A percentile compares a stretch with the other conserved stretches of the same genome.
These are phyloP conservation scores for Zophobas atratus DNA, from an alignment of 1,140 invertebrate species.

Conservation along the genomic window DNA sequence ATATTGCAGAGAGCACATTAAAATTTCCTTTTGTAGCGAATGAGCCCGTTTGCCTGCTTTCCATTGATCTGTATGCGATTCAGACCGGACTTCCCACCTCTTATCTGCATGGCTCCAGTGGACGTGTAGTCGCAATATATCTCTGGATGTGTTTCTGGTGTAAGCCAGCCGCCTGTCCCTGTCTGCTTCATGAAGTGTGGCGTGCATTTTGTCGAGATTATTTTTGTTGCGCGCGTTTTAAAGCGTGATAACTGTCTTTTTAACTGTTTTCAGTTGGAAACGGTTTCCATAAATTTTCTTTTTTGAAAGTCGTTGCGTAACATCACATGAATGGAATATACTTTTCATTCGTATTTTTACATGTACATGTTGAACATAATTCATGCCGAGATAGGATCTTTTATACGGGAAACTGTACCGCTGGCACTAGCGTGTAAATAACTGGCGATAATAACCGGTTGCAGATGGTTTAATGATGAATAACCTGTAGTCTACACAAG, in stretches of 20 bases:
- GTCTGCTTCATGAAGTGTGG: neutral
- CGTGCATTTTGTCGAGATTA: conserved; percentile 20
- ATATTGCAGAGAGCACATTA: neutral
- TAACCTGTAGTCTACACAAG: conserved; percentile 3
- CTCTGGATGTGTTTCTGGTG: conserved; percentile 23
- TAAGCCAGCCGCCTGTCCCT: conserved; percentile 15
- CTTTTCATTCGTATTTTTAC: conserved; percentile 11
- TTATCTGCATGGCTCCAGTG: conserved; percentile 18
- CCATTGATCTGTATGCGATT: conserved; percentile 30
- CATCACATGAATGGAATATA: conserved; percentile 11
- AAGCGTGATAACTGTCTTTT: conserved; percentile 39
- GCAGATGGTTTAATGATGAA: conserved; percentile 29
- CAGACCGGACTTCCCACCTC: conserved; percentile 22
- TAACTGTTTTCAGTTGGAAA: conserved; percentile 10
- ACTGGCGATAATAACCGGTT: conserved; percentile 18
- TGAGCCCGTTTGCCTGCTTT: neutral
- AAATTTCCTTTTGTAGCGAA: conserved; percentile 11
- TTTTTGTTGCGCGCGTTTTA: conserved; percentile 1
- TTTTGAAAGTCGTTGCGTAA: conserved; percentile 7
- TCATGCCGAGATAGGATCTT: conserved; percentile 15
- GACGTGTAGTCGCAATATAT: conserved; percentile 24
- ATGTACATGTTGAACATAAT: conserved; percentile 23
- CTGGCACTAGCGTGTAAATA: conserved; percentile 23
- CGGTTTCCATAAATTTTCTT: conserved; percentile 13
- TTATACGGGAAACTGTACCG: conserved; percentile 17